Evolutionary conservation across 2,113 vertebrate genomes (phyloP).

Genomic region (Tor tambroides): DNA sequence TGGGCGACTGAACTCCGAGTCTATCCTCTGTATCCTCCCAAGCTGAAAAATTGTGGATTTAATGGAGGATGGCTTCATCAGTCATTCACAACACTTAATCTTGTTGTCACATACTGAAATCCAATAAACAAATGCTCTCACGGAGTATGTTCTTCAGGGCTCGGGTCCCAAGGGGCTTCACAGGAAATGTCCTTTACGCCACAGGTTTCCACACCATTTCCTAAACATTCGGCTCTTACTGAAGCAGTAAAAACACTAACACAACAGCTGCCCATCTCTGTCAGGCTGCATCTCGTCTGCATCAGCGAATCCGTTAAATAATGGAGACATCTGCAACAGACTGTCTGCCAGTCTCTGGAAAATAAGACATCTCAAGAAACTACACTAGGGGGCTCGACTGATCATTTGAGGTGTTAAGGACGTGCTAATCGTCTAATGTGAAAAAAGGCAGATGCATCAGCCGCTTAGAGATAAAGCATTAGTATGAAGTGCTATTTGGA

Average conservation of each 20-base stretch:
- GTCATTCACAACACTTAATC: slow-evolving; percentile 79
- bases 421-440: slow-evolving; percentile 41
- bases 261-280: slow-evolving; percentile 48
- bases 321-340: slow-evolving; percentile 51
- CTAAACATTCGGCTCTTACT: slow-evolving; percentile 27
- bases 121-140: slow-evolving; percentile 63
- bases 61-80: slow-evolving; percentile 75
- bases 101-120: slow-evolving; percentile 60
- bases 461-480: slow-evolving; percentile 3
- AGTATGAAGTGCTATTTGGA: slow-evolving; percentile 31
- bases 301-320: slow-evolving; percentile 51
- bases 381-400: slow-evolving; percentile 27
- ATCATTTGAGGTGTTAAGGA: slow-evolving; percentile 48
- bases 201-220: slow-evolving; percentile 52
- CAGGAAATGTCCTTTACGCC: slow-evolving; percentile 3
- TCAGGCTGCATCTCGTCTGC: slow-evolving; percentile 49
- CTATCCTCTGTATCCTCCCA: slow-evolving; percentile 53
- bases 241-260: slow-evolving; percentile 5
- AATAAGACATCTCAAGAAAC: slow-evolving; percentile 36
- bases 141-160: slow-evolving; percentile 2
- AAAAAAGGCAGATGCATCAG: background rate
- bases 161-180: slow-evolving; percentile 17
- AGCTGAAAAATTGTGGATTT: slow-evolving; percentile 66
- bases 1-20: slow-evolving; percentile 28
- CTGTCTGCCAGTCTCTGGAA: slow-evolving; percentile 42